Conservation (phyloP, 2,888 invertebrate species). For the Siphonodentalium dalli region DNA sequence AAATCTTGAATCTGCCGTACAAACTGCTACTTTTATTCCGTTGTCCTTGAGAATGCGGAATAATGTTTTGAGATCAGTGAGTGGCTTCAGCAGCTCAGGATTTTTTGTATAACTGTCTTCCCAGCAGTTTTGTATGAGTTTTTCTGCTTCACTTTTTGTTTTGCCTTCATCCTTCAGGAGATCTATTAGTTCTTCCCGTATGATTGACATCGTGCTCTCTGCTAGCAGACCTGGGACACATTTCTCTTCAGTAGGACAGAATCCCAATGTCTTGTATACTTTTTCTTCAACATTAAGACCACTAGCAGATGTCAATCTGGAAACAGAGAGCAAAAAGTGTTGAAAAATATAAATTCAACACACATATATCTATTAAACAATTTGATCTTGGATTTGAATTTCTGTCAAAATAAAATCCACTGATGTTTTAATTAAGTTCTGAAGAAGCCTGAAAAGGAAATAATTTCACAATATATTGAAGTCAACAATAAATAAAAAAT, state of each 20-base stretch:
- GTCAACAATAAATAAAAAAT: slow-evolving; percentile 7
- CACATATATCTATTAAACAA: not conserved
- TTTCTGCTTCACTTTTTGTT: slow-evolving; percentile 27
- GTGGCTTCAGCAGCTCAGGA: slow-evolving; percentile 52
- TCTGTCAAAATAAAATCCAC: too few species aligned
- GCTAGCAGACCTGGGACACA: slow-evolving; percentile 65
- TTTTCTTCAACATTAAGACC: slow-evolving; percentile 58
- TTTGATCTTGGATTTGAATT: not conserved
- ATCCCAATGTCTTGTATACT: slow-evolving; percentile 63
- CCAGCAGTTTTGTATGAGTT: slow-evolving; percentile 53
- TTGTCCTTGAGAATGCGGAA: slow-evolving; percentile 62
- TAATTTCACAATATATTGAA: not conserved
- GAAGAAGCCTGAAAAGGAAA: not conserved
- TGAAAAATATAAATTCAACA: not conserved
- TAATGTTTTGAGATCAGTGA: slow-evolving; percentile 62
- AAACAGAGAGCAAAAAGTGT: slow-evolving; percentile 6
- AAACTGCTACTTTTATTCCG: slow-evolving; percentile 65
- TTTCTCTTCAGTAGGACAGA: slow-evolving; percentile 51
- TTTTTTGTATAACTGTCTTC: slow-evolving; percentile 54
- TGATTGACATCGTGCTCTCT: slow-evolving; percentile 59
- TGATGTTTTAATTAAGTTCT: too few species aligned
- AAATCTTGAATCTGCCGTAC: slow-evolving; percentile 64
- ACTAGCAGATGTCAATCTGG: slow-evolving; percentile 58
- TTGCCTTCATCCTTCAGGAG: slow-evolving; percentile 53
- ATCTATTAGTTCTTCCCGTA: slow-evolving; percentile 39